Conservation (phyloP, 2,113 vertebrate species). For the Dendrocopos noguchii region DNA sequence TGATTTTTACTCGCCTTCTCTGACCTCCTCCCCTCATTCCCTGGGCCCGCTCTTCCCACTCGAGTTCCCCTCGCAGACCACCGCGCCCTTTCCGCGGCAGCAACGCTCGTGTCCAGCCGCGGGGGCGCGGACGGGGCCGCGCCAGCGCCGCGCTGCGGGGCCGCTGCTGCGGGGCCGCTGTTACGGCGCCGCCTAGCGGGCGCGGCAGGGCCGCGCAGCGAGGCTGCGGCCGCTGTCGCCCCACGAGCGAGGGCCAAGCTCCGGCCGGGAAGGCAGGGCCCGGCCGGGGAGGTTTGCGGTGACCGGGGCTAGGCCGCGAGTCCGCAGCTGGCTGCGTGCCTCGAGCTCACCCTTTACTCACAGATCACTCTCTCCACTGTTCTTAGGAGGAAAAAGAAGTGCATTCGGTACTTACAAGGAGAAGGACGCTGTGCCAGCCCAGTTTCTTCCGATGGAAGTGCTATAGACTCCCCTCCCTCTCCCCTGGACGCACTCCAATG, state of each 20-base stretch:
- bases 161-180: background rate
- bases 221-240: background rate
- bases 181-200: background rate
- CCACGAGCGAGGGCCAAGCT: background rate
- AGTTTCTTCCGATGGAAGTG: conserved; percentile 98
- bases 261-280: background rate
- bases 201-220: background rate
- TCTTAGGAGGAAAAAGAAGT: conserved; percentile 99
- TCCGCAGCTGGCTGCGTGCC: background rate
- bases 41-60: background rate
- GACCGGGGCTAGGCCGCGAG: no score
- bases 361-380: conserved; percentile 95
- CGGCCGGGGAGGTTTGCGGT: no score
- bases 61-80: background rate
- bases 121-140: no score
- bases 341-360: conserved; percentile 86
- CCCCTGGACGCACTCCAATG: conserved; percentile 75
- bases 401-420: conserved; percentile 98
- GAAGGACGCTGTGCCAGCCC: conserved; percentile 93
- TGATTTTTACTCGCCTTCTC: no score
- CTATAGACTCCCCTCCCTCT: conserved; percentile 91
- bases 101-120: no score
- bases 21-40: background rate
- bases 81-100: background rate
- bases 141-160: background rate